Conservation (phyloP, 2,113 vertebrate genomes). For the Pongo abelii region DNA sequence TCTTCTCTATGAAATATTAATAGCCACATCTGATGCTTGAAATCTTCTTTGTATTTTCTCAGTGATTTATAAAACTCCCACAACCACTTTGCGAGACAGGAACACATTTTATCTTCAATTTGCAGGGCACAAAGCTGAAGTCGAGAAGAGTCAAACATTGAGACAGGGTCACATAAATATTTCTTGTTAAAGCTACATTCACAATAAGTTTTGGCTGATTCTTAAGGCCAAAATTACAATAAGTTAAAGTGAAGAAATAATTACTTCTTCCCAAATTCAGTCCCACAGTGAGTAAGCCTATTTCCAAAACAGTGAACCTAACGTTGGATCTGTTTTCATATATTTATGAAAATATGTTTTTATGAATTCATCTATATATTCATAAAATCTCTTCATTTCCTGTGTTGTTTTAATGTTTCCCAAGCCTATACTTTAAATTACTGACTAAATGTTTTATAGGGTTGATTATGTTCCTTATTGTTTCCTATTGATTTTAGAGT, state of each 20-base stretch:
- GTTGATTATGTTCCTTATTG: not conserved
- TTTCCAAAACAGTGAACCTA: not conserved
- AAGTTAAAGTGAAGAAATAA: not conserved
- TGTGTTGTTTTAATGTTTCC: not conserved
- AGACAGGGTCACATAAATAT: not conserved
- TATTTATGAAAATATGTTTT: not conserved
- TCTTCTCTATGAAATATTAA: slow-evolving; percentile 1
- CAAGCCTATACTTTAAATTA: not conserved
- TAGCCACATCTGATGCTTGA: not conserved
- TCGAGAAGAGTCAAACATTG: not conserved
- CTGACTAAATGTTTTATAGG: not conserved
- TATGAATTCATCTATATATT: not conserved
- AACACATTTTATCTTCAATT: not conserved
- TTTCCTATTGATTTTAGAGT: not conserved
- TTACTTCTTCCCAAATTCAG: not conserved
- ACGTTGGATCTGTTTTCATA: not conserved
- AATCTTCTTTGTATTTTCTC: not conserved
- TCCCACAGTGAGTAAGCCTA: not conserved
- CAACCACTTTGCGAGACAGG: not conserved
- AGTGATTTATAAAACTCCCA: not conserved
- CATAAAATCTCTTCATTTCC: not conserved
- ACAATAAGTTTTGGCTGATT: not conserved
- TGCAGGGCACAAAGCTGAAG: not conserved
- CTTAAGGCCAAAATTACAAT: not conserved
- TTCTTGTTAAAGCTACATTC: not conserved